Percentiles rank a stretch among this genome's conserved stretches.
Conservation (phyloP, 1,140 invertebrate genomes). For the Hormaphis cornu region DNA sequence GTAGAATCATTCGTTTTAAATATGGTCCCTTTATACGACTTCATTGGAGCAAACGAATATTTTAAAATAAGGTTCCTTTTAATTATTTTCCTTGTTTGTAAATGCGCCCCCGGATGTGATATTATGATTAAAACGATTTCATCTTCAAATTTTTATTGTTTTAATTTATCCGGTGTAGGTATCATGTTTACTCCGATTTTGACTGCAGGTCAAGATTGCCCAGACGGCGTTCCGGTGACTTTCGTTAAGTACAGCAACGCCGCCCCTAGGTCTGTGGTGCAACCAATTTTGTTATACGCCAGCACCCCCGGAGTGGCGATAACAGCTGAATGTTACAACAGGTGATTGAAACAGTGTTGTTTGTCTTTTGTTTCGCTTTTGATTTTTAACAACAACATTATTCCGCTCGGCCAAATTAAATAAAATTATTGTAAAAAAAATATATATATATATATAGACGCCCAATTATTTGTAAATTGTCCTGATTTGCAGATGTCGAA, state of each 20-base stretch:
- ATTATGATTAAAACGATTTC: too few relatives aligned
- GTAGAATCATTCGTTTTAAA: too few relatives aligned
- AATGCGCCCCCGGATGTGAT: too few relatives aligned
- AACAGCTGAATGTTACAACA: slow-evolving; percentile 42
- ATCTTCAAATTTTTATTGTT: too few relatives aligned
- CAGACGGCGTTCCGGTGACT: slow-evolving; percentile 35
- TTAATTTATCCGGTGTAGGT: too few relatives aligned
- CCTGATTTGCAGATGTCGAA: slow-evolving; percentile 34
- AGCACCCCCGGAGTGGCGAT: slow-evolving; percentile 40
- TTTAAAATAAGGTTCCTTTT: too few relatives aligned
- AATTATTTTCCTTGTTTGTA: too few relatives aligned
- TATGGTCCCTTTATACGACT: too few relatives aligned
- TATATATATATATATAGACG: not conserved
- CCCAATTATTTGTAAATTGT: not conserved
- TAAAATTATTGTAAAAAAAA: not conserved
- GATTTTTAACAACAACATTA: not conserved
- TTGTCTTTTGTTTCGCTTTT: not conserved
- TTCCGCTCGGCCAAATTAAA: too few relatives aligned
- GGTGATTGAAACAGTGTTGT: slow-evolving; percentile 34
- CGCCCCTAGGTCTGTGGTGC: slow-evolving; percentile 35
- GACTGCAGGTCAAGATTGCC: slow-evolving; percentile 34
- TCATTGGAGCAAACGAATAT: too few relatives aligned
- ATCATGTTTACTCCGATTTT: not conserved
- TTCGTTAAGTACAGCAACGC: slow-evolving; percentile 41
- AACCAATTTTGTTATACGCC: slow-evolving; percentile 39